Evolutionary conservation across 2,888 invertebrate genomes (phyloP).

Genomic region (Temnothorax unifasciatus): DNA sequence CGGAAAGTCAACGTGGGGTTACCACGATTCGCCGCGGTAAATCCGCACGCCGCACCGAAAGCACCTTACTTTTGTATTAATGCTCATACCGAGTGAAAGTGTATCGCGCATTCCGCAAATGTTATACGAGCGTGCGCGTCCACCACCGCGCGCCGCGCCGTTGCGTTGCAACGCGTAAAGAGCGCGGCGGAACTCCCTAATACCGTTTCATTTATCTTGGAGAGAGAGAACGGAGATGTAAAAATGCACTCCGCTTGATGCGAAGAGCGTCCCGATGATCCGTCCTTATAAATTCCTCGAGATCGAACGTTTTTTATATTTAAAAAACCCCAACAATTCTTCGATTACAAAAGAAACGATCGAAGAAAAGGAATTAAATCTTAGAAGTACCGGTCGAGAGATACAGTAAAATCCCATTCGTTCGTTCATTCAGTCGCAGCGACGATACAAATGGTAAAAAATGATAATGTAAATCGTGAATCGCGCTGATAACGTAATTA

Average conservation of each 20-base stretch:
- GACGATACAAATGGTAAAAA: background rate
- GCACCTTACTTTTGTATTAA: constrained; percentile 53
- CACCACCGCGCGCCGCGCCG: no score
- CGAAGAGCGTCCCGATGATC: background rate
- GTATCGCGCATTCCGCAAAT: constrained; percentile 50
- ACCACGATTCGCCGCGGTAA: constrained; percentile 44
- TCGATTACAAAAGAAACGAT: background rate
- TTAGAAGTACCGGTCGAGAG: background rate
- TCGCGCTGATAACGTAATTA: background rate
- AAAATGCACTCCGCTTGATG: background rate
- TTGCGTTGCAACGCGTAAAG: constrained; percentile 5
- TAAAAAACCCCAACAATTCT: background rate
- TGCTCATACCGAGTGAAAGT: constrained; percentile 47
- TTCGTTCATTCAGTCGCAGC: background rate
- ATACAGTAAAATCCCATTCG: background rate
- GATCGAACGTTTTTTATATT: background rate
- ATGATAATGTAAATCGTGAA: background rate
- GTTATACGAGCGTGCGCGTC: constrained; percentile 29
- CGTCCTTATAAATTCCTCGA: background rate
- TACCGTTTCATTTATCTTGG: background rate
- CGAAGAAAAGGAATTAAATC: background rate
- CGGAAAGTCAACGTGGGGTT: constrained; percentile 22
- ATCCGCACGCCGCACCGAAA: constrained; percentile 44
- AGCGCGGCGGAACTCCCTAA: constrained; percentile 1
- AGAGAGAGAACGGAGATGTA: background rate